A percentile compares a stretch with the other conserved stretches of the same genome.
Evolutionary conservation across 2,113 vertebrate species (phyloP).

Genomic region (Oncorhynchus kisutch): DNA sequence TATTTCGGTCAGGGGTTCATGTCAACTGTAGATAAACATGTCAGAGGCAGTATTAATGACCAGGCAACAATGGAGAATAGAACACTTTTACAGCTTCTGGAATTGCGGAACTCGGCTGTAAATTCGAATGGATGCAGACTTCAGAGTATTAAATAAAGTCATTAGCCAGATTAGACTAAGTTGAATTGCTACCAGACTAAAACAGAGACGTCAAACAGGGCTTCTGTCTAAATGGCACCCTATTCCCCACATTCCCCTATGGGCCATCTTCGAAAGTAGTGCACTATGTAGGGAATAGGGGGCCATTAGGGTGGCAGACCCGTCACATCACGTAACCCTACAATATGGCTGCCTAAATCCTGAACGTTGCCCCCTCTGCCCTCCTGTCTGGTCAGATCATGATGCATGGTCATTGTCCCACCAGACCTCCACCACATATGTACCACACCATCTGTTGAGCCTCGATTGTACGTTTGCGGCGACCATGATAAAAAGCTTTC

Average conservation of each 20-base stretch:
- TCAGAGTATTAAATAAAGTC: slow-evolving; percentile 25
- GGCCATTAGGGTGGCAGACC: background rate
- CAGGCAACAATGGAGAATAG: background rate
- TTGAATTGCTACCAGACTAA: background rate
- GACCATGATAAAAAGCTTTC: slow-evolving; percentile 11
- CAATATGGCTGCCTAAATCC: slow-evolving; percentile 7
- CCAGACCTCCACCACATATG: no score
- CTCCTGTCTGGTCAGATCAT: slow-evolving; percentile 12
- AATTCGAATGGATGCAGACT: background rate
- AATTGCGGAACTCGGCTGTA: slow-evolving; percentile 5
- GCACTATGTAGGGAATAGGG: no score
- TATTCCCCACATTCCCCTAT: no score
- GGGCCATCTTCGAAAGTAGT: no score
- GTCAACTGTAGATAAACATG: slow-evolving; percentile 11
- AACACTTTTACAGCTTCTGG: slow-evolving; percentile 6
- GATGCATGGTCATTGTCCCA: background rate
- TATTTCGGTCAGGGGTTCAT: slow-evolving; percentile 3
- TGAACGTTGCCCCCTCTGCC: slow-evolving; percentile 12
- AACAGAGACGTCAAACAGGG: background rate
- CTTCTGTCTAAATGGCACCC: no score
- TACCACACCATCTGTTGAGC: slow-evolving; percentile 38
- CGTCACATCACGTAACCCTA: slow-evolving; percentile 4
- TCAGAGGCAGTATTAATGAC: slow-evolving; percentile 26
- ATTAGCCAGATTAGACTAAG: slow-evolving; percentile 25
- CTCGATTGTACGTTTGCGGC: slow-evolving; percentile 22